Evolutionary conservation across 2,113 vertebrate genomes (phyloP), one percentile per base, ranked within the genome.

Genomic region (Charina bottae): DNA sequence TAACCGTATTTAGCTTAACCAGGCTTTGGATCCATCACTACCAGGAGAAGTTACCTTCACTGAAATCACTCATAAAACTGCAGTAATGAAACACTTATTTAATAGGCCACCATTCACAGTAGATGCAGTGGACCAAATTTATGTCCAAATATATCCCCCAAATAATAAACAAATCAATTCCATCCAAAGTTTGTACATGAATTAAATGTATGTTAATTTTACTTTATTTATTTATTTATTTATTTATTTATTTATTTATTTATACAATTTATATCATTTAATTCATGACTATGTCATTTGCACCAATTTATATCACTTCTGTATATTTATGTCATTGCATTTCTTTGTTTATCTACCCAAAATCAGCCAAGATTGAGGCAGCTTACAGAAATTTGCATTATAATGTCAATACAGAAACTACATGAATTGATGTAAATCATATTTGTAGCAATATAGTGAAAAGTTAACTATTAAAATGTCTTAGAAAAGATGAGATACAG

Each of bases 381-480:
- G 42, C 37, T 78, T 78, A 8, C 72, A 78, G 3, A 78, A 42
- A 78, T 42, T 21, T 78, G 72, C 33, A 78, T 78, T 78, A 21
- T 15, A 12, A 68, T 28, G 28, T 68, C 64, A 33, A 33, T 68
- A 12, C 64, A 68, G n/a, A 28, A 28, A 68, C n/a, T 68, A 42
- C 33, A 19, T 78, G 6, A 19, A 78, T 78, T 42, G 33, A 78
- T 19, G 7, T 78, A 37, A 72, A 37, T 42, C 15, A 78, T 78
- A 37, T 78, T 37, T 42, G 37, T 78, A 72, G 68, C 6, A 37
- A 15, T 85, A 17, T 95, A 95, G 95, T 93, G 92, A 94, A 95
- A 96, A 95, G 84, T 96, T 96, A 95, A 96, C 94, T 93, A 94
- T 94, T 96, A 94, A 94, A 93, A 78, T 94, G 58, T 92, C 87